A percentile compares a stretch with the other conserved stretches of the same genome.
phyloP scores from a whole-genome alignment of 2,888 invertebrate genomes.

The Melanargia galathea region DNA sequence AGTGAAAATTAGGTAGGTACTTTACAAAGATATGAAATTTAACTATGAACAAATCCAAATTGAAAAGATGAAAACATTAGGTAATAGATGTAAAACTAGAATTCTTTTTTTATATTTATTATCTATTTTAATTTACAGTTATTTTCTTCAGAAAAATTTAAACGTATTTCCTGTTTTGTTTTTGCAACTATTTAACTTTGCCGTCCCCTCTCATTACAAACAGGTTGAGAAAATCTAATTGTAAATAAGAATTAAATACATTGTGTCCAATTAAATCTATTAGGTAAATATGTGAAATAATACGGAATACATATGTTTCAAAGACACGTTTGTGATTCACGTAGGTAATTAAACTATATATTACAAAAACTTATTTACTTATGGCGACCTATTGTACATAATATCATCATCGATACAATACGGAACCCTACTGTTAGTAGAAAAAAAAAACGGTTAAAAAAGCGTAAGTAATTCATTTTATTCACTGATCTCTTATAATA shows the following conservation, averaged over 20 bases:
- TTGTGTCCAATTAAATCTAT: slow-evolving; percentile 46
- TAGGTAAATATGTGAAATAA: slow-evolving; percentile 42
- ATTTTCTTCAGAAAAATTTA: no score
- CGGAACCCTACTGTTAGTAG: slow-evolving; percentile 42
- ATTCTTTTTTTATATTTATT: background rate
- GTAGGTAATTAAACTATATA: slow-evolving; percentile 47
- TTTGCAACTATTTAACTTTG: slow-evolving; percentile 20
- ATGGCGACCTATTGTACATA: slow-evolving; percentile 51
- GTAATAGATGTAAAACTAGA: background rate
- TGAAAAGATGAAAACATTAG: background rate
- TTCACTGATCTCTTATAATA: no score
- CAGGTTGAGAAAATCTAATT: slow-evolving; percentile 30
- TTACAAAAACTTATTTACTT: slow-evolving; percentile 43
- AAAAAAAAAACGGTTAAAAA: slow-evolving; percentile 54
- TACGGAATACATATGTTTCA: slow-evolving; percentile 43
- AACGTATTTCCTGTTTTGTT: background rate
- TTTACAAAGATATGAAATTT: background rate
- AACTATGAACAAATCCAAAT: background rate
- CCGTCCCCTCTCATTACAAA: slow-evolving; percentile 25
- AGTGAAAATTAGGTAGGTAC: slow-evolving; percentile 15
- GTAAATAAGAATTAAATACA: slow-evolving; percentile 48
- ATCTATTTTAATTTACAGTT: no score
- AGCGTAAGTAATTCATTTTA: slow-evolving; percentile 56
- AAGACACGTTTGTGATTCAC: slow-evolving; percentile 56
- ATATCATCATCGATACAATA: slow-evolving; percentile 54